A percentile compares a stretch with the other conserved stretches of the same genome.
These are phyloP conservation scores for Anthrax anthrax DNA, from an alignment of 2,888 invertebrate species.

Conservation along the genomic window DNA sequence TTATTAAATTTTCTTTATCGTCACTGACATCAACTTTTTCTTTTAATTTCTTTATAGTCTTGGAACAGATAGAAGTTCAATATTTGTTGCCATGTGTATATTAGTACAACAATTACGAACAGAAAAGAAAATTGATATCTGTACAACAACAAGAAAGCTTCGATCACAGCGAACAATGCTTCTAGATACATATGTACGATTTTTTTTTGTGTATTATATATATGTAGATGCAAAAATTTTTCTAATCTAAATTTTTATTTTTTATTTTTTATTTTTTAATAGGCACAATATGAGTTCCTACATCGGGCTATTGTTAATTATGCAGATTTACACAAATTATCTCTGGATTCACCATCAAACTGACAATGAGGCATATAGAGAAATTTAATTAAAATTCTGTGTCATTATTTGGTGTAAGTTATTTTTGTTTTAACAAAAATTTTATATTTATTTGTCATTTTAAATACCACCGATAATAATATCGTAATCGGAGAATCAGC, in stretches of 20 bases:
- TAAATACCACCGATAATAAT: too few species aligned
- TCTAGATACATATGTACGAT: slow-evolving; percentile 50
- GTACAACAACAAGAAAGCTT: slow-evolving; percentile 68
- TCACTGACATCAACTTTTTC: background rate
- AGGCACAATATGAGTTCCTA: slow-evolving; percentile 88
- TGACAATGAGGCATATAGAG: slow-evolving; percentile 12
- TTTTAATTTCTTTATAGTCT: slow-evolving; percentile 34
- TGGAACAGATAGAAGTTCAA: slow-evolving; percentile 78
- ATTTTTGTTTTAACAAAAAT: too few species aligned
- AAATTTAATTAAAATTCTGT: too few species aligned
- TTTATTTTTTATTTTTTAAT: slow-evolving; percentile 26
- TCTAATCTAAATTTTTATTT: background rate
- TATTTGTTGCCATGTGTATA: slow-evolving; percentile 78
- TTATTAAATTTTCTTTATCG: background rate
- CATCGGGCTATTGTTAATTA: slow-evolving; percentile 85
- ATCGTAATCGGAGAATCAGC: too few species aligned
- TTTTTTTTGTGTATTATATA: background rate
- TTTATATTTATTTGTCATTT: too few species aligned
- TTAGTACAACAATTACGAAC: slow-evolving; percentile 70
- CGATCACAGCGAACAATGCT: slow-evolving; percentile 71
- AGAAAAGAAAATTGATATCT: slow-evolving; percentile 76
- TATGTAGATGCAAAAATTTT: background rate
- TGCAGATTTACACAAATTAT: slow-evolving; percentile 68
- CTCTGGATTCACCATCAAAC: slow-evolving; percentile 22
- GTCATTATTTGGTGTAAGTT: too few species aligned